Conservation (phyloP, 2,888 invertebrate species). For the Eucriotettix oculatus region DNA sequence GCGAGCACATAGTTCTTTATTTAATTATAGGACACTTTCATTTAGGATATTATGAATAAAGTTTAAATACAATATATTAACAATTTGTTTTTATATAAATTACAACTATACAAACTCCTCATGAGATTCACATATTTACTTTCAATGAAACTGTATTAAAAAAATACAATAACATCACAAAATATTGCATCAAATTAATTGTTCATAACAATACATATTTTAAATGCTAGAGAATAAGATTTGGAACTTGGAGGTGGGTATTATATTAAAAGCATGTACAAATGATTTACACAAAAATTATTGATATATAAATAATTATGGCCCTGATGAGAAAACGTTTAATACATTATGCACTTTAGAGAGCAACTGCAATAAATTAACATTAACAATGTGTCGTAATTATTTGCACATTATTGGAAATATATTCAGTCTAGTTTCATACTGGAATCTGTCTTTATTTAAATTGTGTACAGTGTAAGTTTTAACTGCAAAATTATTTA, state of each 20-base stretch:
- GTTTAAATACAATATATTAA: too few relatives aligned
- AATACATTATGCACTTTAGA: background rate
- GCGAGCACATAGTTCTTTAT: too few relatives aligned
- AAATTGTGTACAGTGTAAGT: too few relatives aligned
- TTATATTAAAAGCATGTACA: background rate
- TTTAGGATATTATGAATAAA: too few relatives aligned
- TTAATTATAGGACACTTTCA: too few relatives aligned
- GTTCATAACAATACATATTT: background rate
- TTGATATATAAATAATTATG: too few relatives aligned
- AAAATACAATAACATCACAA: background rate
- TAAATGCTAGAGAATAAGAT: background rate
- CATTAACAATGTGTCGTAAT: background rate
- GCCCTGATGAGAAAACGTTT: too few relatives aligned
- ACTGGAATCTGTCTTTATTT: background rate
- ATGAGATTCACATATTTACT: background rate
- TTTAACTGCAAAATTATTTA: background rate
- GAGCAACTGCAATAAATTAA: background rate
- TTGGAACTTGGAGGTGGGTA: background rate
- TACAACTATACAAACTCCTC: background rate
- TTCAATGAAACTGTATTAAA: background rate
- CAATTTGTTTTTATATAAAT: background rate
- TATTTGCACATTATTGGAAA: background rate
- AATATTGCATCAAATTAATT: background rate
- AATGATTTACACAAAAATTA: too few relatives aligned
- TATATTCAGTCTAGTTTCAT: background rate